phyloP scores from a whole-genome alignment of 2,888 invertebrate genomes.

The Calameuta idolon region DNA sequence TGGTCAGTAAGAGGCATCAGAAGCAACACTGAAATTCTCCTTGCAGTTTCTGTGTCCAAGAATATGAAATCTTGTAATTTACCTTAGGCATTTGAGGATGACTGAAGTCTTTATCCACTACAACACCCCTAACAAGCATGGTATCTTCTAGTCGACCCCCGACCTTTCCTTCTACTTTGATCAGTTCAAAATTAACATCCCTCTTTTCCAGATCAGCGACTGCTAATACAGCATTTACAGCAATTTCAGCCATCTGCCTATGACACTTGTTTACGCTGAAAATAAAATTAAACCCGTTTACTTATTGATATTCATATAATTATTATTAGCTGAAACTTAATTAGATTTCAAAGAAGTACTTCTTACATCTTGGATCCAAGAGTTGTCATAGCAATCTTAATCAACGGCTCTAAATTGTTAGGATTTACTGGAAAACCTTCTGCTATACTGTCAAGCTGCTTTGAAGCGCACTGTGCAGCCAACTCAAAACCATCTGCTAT shows the following conservation, averaged over 20 bases:
- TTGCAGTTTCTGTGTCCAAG: background rate
- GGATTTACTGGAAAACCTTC: constrained; percentile 89
- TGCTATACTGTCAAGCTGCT: constrained; percentile 88
- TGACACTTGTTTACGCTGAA: constrained; percentile 93
- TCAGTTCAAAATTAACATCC: constrained; percentile 99
- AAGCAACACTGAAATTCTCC: constrained; percentile 20
- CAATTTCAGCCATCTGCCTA: constrained; percentile 98
- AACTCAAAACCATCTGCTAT: constrained; percentile 99
- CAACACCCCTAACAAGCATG: constrained; percentile 94
- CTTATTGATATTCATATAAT: background rate
- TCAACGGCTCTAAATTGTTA: constrained; percentile 86
- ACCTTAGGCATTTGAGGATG: constrained; percentile 99
- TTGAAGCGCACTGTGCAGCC: constrained; percentile 90
- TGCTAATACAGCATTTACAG: constrained; percentile 95
- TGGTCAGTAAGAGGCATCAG: constrained; percentile 17
- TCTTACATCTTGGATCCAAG: constrained; percentile 94
- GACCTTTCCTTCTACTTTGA: constrained; percentile 97
- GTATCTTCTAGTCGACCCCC: constrained; percentile 98
- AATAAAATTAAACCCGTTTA: constrained; percentile 25
- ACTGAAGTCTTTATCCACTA: constrained; percentile 98
- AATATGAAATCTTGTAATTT: constrained; percentile 13
- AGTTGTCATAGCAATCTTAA: constrained; percentile 97
- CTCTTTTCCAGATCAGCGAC: constrained; percentile 94
- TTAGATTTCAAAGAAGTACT: constrained; percentile 8
- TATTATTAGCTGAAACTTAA: background rate